phyloP scores from a whole-genome alignment of 2,113 vertebrate species.

The Hyaena hyaena region DNA sequence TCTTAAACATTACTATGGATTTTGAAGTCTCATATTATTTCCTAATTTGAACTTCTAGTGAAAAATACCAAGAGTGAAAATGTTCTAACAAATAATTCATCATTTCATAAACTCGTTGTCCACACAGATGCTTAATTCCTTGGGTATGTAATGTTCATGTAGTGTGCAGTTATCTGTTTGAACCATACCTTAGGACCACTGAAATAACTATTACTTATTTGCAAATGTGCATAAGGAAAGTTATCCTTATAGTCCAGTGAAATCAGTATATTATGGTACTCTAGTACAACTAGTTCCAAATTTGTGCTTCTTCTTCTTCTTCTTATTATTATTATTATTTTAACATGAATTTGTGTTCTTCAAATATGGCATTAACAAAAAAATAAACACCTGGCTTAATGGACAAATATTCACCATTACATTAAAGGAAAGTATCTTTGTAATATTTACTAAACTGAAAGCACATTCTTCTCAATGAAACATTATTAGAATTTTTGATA shows the following conservation, averaged over 20 bases:
- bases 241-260: background rate
- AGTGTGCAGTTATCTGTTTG: background rate
- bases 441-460: slow-evolving; percentile 54
- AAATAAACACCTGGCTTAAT: slow-evolving; percentile 65
- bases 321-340: slow-evolving; percentile 45
- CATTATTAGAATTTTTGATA: slow-evolving; percentile 61
- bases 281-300: background rate
- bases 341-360: slow-evolving; percentile 70
- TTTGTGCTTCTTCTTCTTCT: background rate
- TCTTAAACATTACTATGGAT: background rate
- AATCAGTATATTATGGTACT: background rate
- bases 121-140: background rate
- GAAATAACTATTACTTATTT: background rate
- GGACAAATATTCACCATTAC: slow-evolving; percentile 71
- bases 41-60: background rate
- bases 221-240: background rate
- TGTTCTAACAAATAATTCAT: background rate
- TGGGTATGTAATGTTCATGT: background rate
- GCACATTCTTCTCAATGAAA: slow-evolving; percentile 62
- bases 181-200: background rate
- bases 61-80: background rate
- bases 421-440: slow-evolving; percentile 66
- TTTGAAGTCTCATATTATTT: background rate
- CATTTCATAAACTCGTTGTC: background rate
- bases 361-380: slow-evolving; percentile 42